phyloP scores from a whole-genome alignment of 2,797 vertebrate species.

The Lindbergichthys nudifrons region DNA sequence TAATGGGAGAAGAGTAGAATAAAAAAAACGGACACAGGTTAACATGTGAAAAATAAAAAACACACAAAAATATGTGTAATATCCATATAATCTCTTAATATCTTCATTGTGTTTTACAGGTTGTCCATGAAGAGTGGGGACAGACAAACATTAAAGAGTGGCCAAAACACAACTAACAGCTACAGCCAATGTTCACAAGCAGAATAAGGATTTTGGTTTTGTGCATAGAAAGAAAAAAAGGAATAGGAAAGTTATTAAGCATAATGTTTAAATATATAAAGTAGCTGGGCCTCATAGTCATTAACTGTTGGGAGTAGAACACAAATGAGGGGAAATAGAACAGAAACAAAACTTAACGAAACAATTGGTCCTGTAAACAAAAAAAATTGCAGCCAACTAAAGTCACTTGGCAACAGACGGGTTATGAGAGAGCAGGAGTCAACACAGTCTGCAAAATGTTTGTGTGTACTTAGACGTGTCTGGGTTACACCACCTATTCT shows the following conservation, averaged over 20 bases:
- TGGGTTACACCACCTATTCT: conserved; percentile 72
- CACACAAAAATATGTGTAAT: conserved; percentile 31
- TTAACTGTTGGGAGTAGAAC: conserved; percentile 80
- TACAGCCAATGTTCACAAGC: conserved; percentile 82
- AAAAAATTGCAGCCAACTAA: conserved; percentile 83
- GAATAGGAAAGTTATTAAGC: conserved; percentile 82
- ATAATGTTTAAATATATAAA: conserved; percentile 72
- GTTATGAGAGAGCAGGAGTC: conserved; percentile 85
- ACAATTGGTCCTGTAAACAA: conserved; percentile 84
- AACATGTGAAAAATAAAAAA: conserved; percentile 68
- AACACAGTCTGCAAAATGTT: conserved; percentile 74
- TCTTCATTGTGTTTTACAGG: conserved; percentile 77
- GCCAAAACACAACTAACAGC: conserved; percentile 78
- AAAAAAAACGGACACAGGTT: conserved; percentile 83
- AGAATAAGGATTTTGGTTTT: conserved; percentile 77
- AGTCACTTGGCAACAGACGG: conserved; percentile 82
- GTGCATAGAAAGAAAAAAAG: conserved; percentile 81
- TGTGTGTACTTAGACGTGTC: conserved; percentile 72
- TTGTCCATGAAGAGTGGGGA: conserved; percentile 78
- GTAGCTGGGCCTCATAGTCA: conserved; percentile 81
- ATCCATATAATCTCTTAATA: conserved; percentile 67
- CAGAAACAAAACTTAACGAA: conserved; percentile 77
- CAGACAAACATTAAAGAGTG: conserved; percentile 79
- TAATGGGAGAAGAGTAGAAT: conserved; percentile 92
- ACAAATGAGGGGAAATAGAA: conserved; percentile 78